Evolutionary conservation across 1,140 invertebrate genomes (phyloP).

Genomic region (Drosophila prosaltans): DNA sequence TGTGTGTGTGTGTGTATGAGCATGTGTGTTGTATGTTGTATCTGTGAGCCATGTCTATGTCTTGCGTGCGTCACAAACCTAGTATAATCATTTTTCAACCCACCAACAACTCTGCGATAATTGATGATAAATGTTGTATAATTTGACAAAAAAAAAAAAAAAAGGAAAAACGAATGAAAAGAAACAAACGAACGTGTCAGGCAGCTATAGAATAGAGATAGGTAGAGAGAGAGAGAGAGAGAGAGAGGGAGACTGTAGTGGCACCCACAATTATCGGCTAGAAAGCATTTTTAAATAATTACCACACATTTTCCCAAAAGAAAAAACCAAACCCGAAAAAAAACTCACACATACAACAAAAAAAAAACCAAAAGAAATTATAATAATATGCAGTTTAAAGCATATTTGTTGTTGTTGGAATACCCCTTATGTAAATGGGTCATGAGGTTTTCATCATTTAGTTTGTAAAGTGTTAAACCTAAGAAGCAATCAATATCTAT

Average conservation of each 20-base stretch:
- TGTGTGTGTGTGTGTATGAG: slow-evolving; percentile 18
- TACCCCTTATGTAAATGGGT: neutral
- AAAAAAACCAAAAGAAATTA: slow-evolving; percentile 33
- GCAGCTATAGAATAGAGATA: slow-evolving; percentile 17
- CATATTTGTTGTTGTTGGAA: slow-evolving; percentile 36
- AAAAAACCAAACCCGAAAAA: slow-evolving; percentile 30
- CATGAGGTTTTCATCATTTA: neutral
- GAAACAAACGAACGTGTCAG: slow-evolving; percentile 40
- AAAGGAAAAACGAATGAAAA: slow-evolving; percentile 26
- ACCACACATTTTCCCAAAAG: slow-evolving; percentile 51
- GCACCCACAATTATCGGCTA: slow-evolving; percentile 79
- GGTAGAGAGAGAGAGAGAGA: no score
- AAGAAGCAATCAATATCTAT: no score
- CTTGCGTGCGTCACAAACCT: slow-evolving; percentile 33
- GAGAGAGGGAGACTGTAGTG: slow-evolving; percentile 25
- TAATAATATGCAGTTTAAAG: slow-evolving; percentile 58
- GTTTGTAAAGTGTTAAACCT: no score
- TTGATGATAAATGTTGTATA: slow-evolving; percentile 82
- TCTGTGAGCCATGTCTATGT: slow-evolving; percentile 14
- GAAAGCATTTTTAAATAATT: slow-evolving; percentile 80
- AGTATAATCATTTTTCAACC: slow-evolving; percentile 67
- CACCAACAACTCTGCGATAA: slow-evolving; percentile 68
- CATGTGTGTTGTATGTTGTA: slow-evolving; percentile 53
- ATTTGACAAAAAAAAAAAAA: slow-evolving; percentile 67
- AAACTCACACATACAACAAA: neutral